Evolutionary conservation across 2,888 invertebrate genomes (phyloP), one percentile per base, ranked within the genome.

Genomic region (Macrophya alboannulata): DNA sequence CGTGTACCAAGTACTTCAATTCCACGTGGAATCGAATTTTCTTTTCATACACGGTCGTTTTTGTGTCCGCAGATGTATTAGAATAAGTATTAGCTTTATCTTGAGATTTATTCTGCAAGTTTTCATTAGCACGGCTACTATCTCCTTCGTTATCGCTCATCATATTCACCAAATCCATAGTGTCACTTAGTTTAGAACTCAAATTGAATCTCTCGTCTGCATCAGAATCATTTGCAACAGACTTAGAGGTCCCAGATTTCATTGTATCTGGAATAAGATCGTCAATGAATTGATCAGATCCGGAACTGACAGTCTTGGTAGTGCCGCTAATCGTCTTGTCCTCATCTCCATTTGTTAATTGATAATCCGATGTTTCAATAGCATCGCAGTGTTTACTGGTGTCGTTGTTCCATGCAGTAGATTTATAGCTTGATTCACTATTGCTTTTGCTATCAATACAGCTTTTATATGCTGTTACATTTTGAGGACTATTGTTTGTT

Each of bases 71-170:
- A 0, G 51, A 71, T 43, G 43, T 40, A 31, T 71, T 71, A 2
- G 45, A 45, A 25, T 48, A 45, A 9, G 6, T 31, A 48, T 45
- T 45, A 51, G n/a, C 62, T 48, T 68, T 71, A 10, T 68, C 68
- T 31, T 68, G 40, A 5, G 88, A 88, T 84, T 90, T 90, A 43
- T 77, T 89, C 68, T 89, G 90, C 5, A 83, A 21, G 48, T 89
- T 86, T 2, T 89, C 90, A 0, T 92, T 92, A 1, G 81, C 74
- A 1, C 89, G 85, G 21, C 88, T 90, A 8, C 89, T 88, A 21
- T 92, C 91, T 1, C 88, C 89, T n/a, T 92, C 93, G 59, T 91
- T 91, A 40, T 93, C 92, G 51, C 91, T 91, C 40, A 93, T 87
- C 43, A 92, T 87, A 72, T 88, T 91, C 21, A 92, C 84, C 65